Base-by-base conservation (phyloP, 2,113 vertebrate species). In the Xenopus tropicalis region DNA sequence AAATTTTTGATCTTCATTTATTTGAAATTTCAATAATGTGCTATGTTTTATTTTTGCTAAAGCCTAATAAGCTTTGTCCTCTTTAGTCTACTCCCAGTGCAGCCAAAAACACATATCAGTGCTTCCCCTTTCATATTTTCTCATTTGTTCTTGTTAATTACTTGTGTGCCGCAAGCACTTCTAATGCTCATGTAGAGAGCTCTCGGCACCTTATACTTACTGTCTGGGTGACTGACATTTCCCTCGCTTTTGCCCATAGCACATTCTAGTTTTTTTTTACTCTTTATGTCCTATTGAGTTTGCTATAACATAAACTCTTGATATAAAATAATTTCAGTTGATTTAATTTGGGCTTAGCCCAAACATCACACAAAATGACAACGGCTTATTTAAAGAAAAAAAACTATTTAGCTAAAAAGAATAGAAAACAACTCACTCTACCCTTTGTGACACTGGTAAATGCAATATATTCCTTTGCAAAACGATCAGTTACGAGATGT, bases 101-200 rank as follows among this genome's bases (percentile, higher is more conserved):
- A 76, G 66, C 66, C 73, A 57, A 76, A 76, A 76, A 76, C 73
- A 76, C 66, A 76, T 76, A 76, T 63, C 58, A 76, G 20, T 69
- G 73, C 46, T 69, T 63, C 73, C 66, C 72, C 58, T 69, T 69
- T 76, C 66, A 76, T 69, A 76, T 76, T 25, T 69, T 54, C 73
- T 76, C 73, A 76, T 76, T 76, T 76, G 73, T 76, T 76, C 73
- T 76, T 76, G 73, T 76, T 76, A 76, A 76, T 76, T 76, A 76
- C 73, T 69, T 76, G 66, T 69, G 73, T 63, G 73, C 73, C 73
- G 66, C 66, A 62, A 76, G 73, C 73, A 76, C 61, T 76, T 76
- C 29, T 76, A 76, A 76, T 76, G 73, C 73, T 76, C 73, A 76
- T 76, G 73, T 69, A 76, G 73, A 76, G 73, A 69, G 73, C 73